Evolutionary conservation across 2,797 vertebrate species (phyloP).

Genomic region (Sebastes miniatus): DNA sequence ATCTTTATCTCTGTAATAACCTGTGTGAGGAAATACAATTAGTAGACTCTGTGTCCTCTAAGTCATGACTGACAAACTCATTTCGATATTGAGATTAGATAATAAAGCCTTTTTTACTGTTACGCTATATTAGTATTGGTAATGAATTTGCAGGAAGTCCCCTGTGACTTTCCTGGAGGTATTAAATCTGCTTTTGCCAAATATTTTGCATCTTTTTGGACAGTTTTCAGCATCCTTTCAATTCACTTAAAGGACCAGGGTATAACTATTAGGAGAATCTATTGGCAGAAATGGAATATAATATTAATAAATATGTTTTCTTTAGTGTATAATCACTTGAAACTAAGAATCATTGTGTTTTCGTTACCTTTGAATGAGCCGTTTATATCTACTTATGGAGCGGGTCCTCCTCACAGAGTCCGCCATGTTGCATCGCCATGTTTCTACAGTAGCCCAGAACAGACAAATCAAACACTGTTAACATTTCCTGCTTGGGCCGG

Average conservation of each 20-base stretch:
- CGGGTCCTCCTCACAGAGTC: no score
- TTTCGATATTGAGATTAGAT: constrained; percentile 27
- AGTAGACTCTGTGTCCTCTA: constrained; percentile 2
- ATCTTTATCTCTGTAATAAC: constrained; percentile 34
- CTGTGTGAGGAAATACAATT: constrained; percentile 35
- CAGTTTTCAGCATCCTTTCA: constrained; percentile 2
- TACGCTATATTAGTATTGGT: background rate
- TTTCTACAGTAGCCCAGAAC: no score
- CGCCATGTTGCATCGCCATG: no score
- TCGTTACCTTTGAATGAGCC: no score
- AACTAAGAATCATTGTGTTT: no score
- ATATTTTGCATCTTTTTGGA: background rate
- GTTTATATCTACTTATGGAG: no score
- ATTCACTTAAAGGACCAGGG: background rate
- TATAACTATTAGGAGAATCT: no score
- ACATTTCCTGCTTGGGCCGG: no score
- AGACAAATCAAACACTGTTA: no score
- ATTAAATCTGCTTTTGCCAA: background rate
- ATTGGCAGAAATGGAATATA: no score
- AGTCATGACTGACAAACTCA: constrained; percentile 34
- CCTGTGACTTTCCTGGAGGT: background rate
- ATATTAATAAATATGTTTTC: no score
- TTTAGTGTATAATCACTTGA: no score
- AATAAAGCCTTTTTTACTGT: background rate
- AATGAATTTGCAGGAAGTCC: background rate